These are phyloP conservation scores for Eupithecia subfuscata DNA, from an alignment of 2,888 invertebrate genomes.

Conservation along the genomic window DNA sequence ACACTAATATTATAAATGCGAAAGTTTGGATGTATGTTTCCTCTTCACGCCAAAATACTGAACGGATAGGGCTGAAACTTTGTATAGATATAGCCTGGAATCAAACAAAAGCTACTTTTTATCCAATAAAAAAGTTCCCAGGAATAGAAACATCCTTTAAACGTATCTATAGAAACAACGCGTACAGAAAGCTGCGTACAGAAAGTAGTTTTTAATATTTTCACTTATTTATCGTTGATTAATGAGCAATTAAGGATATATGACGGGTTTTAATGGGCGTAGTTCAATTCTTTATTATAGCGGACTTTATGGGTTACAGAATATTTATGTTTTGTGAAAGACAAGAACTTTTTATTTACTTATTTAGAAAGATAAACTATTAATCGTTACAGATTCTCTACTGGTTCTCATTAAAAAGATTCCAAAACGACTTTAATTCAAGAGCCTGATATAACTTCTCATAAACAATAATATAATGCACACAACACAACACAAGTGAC, in stretches of 20 bases:
- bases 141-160: no score
- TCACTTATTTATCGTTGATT: constrained; percentile 15
- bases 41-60: no score
- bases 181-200: no score
- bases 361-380: not conserved
- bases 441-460: constrained; percentile 32
- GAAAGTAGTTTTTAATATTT: not conserved
- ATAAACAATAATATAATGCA: not conserved
- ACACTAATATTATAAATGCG: no score
- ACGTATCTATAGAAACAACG: no score
- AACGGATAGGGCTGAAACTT: no score
- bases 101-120: no score
- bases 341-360: not conserved
- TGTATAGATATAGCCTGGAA: no score
- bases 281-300: not conserved
- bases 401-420: not conserved
- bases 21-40: no score
- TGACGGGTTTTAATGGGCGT: not conserved
- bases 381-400: not conserved
- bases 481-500: constrained; percentile 5
- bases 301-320: not conserved
- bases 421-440: constrained; percentile 8
- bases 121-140: no score
- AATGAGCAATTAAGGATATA: constrained; percentile 8
- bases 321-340: not conserved